Percentiles rank a stretch among this genome's conserved stretches.
Evolutionary conservation across 2,797 vertebrate species (phyloP).

Genomic region (Sardinella longiceps): DNA sequence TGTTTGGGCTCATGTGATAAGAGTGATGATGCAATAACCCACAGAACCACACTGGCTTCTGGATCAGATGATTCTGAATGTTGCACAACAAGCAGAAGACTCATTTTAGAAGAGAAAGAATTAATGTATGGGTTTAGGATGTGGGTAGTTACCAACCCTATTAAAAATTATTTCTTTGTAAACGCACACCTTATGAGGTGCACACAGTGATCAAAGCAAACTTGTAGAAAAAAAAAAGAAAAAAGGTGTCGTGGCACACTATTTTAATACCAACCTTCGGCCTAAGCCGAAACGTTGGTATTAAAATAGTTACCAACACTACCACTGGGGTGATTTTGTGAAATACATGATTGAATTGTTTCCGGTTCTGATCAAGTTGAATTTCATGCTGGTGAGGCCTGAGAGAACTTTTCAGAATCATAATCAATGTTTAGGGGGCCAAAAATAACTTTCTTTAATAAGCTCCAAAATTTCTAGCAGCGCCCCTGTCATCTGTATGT

Average conservation of each 20-base stretch:
- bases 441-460: too few species aligned
- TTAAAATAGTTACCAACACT: not conserved
- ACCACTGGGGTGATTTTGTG: not conserved
- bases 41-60: not conserved
- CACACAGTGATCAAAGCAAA: too few species aligned
- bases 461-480: too few species aligned
- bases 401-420: too few species aligned
- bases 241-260: too few species aligned
- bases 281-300: too few species aligned
- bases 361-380: too few species aligned
- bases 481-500: not conserved
- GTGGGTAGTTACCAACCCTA: not conserved
- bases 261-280: too few species aligned
- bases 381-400: not conserved
- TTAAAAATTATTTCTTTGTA: too few species aligned
- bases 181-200: too few species aligned
- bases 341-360: not conserved
- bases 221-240: too few species aligned
- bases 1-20: constrained; percentile 3
- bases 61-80: not conserved
- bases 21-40: not conserved
- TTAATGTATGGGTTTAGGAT: not conserved
- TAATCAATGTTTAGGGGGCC: too few species aligned
- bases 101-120: not conserved
- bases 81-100: not conserved